Evolutionary conservation across 2,888 invertebrate genomes (phyloP).

Genomic region (Loripinus fragilis): DNA sequence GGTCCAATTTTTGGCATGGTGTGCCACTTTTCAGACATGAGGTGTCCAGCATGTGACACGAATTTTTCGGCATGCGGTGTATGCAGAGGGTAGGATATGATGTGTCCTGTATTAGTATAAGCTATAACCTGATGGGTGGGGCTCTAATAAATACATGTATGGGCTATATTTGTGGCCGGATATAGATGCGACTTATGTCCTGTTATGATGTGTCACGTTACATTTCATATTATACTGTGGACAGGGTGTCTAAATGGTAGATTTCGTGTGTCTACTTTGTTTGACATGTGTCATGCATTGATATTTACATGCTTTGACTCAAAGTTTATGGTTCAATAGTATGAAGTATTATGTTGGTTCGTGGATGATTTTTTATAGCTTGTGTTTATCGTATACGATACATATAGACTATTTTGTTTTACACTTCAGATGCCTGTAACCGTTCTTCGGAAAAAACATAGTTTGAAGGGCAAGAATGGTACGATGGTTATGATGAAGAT

Average conservation of each 20-base stretch:
- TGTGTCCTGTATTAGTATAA: too few species aligned
- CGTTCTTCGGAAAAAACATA: background rate
- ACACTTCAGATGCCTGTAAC: background rate
- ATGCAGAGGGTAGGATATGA: background rate
- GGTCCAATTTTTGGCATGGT: background rate
- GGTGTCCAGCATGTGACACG: too few species aligned
- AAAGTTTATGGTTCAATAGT: background rate
- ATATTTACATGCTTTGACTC: background rate
- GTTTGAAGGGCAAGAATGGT: background rate
- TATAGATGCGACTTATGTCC: background rate
- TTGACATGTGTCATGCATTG: background rate
- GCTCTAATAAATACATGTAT: too few species aligned
- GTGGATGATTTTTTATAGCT: background rate
- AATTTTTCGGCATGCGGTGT: background rate
- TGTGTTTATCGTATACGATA: background rate
- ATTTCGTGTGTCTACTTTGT: background rate
- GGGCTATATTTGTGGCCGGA: background rate
- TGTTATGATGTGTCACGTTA: background rate
- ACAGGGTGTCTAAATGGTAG: background rate
- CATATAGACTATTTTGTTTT: background rate
- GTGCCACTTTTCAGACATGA: too few species aligned
- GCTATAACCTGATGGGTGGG: too few species aligned
- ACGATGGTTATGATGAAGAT: background rate
- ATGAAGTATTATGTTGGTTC: background rate
- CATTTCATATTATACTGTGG: background rate